Evolutionary conservation across 2,888 invertebrate genomes (phyloP).

Genomic region (Dicyrtomina minuta): DNA sequence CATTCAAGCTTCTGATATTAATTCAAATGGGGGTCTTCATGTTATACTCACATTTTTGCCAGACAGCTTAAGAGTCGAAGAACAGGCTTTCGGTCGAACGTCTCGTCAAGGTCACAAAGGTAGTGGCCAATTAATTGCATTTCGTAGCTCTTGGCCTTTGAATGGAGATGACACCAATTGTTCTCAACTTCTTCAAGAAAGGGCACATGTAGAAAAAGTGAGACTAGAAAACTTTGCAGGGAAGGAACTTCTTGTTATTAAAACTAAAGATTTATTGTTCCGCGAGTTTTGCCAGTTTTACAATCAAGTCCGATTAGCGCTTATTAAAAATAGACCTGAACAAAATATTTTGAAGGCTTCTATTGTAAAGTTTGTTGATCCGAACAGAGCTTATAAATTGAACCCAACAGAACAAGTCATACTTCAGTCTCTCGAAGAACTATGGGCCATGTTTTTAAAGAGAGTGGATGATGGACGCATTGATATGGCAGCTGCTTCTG

Average conservation of each 20-base stretch:
- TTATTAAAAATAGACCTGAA: not conserved
- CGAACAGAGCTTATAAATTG: too few relatives aligned
- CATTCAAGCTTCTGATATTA: constrained; percentile 39
- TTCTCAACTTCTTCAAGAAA: not conserved
- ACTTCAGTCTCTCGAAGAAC: constrained; percentile 33
- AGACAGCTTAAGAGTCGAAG: constrained; percentile 32
- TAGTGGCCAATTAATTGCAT: constrained; percentile 32
- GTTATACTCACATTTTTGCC: constrained; percentile 40
- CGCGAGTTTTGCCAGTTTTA: constrained; percentile 15
- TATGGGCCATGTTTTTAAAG: constrained; percentile 37
- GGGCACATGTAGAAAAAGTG: constrained; percentile 26
- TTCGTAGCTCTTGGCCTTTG: too few relatives aligned
- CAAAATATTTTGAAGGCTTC: too few relatives aligned
- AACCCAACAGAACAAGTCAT: constrained; percentile 8
- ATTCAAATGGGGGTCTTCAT: too few relatives aligned
- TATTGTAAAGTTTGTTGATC: too few relatives aligned
- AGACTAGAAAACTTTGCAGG: constrained; percentile 16
- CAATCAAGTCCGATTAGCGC: constrained; percentile 1
- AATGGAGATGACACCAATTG: not conserved
- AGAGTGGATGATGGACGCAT: constrained; percentile 32
- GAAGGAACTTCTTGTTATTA: constrained; percentile 19
- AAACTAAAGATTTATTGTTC: constrained; percentile 32
- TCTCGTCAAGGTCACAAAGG: constrained; percentile 37
- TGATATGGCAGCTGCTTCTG: not conserved
- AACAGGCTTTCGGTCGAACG: constrained; percentile 41